Base-by-base conservation (phyloP, 2,888 invertebrate species). In the Amiota minor region DNA sequence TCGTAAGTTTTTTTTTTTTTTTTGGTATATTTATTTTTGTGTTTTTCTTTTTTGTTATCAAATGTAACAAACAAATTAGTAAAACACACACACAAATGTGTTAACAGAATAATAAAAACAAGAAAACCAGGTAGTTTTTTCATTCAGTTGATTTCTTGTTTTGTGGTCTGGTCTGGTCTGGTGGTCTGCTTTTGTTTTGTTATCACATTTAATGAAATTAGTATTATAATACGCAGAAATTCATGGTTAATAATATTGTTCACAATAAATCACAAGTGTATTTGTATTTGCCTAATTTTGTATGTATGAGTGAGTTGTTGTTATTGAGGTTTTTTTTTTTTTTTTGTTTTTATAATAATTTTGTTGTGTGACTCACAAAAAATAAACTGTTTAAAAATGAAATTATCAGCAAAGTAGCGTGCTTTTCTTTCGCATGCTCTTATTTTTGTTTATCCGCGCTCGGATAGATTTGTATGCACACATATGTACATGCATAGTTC, bases 201-300 rank as follows among this genome's bases (percentile, higher is more conserved):
- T 65, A 65, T 65, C 65, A 65, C 9, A 47, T 65, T 75, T 78
- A 73, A 75, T 76, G 72, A 76, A 74, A 76, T 75, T 73, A 71
- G 72, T 6, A 35, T 3, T 35, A 53, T 53, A 59, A 59, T 10
- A 59, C 59, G 20, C 59, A 59, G 59, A 59, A 59, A 18, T 20
- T 59, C 20, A 16, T 59, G 56, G 18, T 56, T 56, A 9, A 16
- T 59, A n/a, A n/a, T 16, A 20, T 59, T 53, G n/a, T 53, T 35
- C 35, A 35, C 35, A 6, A 74, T 77, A 59, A 64, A 75, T 71
- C 20, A 79, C n/a, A 76, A 75, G 70, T 79, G 76, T 78, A 71
- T 55, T 23, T 74, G 68, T 68, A 47, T 46, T 73, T 78, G 20
- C 12, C 1, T 20, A 20, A 20, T 9, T 45, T 46, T 45, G 12